Evolutionary conservation across 2,113 vertebrate genomes (phyloP), one percentile per base, ranked within the genome.

Genomic region (Heptranchias perlo): DNA sequence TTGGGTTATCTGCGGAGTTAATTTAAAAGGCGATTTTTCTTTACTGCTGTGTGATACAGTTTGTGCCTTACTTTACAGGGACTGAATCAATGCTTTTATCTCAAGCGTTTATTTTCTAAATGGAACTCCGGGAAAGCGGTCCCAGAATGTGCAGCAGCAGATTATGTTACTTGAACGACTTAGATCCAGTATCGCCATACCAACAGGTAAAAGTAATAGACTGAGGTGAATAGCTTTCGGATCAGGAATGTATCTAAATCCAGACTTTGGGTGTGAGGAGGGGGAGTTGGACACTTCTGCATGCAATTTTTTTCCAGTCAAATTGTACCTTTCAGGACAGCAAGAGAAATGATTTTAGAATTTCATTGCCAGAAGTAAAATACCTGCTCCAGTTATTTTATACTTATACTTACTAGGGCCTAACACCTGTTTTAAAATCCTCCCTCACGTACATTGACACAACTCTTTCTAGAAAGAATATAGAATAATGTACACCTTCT

Each of bases 111-210:
- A 44, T 44, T 58, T 39, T 64, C 89, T 62, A 62, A 62, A 39
- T 93, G 58, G 35, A 58, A n/a, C 54, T 92, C 11, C 35, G 31
- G 35, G 35, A 39, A n/a, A 93, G 58, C 89, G 18, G 39, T 93
- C 64, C 89, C 58, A n/a, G 35, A 64, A 93, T 93, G n/a, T 61
- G 89, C 39, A 93, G 89, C 89, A 44, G 54, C 89, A 93, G 89
- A 93, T 62, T 93, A 39, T n/a, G 64, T 64, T 93, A 93, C 89
- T 62, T 93, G 89, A 93, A 62, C 35, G 35, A 93, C 89, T 93
- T 64, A n/a, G 35, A n/a, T 39, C 58, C 58, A 62, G 89, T 62
- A 93, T 93, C 89, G 64, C 89, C 89, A 93, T 93, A 6, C 89
- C 58, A 93, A 93, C 89, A 62, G 58, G 58, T 93, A 62, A 64